A percentile compares a stretch with the other conserved stretches of the same genome.
phyloP scores from a whole-genome alignment of 2,113 vertebrate genomes.

The Heterotilapia buettikoferi region DNA sequence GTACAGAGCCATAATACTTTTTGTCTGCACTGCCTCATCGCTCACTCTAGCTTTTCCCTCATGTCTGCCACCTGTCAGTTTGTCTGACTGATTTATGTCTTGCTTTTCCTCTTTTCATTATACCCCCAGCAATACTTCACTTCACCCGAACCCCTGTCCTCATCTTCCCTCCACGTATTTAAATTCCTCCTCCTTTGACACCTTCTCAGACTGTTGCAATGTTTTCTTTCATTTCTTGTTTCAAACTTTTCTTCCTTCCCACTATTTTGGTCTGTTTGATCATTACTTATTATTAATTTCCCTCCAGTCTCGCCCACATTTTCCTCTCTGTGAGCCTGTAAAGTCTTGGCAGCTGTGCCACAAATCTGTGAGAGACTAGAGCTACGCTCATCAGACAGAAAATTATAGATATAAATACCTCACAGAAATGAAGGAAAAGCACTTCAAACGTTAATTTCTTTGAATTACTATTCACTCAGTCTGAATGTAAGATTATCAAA shows the following conservation, averaged over 20 bases:
- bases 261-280: neutral
- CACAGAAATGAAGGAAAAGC: neutral
- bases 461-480: neutral
- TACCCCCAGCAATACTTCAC: neutral
- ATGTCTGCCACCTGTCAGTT: neutral
- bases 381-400: neutral
- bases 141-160: neutral
- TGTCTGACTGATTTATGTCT: neutral
- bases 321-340: neutral
- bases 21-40: neutral
- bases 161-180: neutral
- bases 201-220: neutral
- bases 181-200: neutral
- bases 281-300: neutral
- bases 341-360: neutral
- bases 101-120: neutral
- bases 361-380: neutral
- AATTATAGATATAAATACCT: neutral
- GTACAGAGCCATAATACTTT: neutral
- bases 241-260: neutral
- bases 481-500: neutral
- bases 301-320: neutral
- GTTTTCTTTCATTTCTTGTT: neutral
- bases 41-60: neutral
- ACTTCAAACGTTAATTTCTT: neutral